phyloP scores from a whole-genome alignment of 2,113 vertebrate genomes.

The Poecile atricapillus region DNA sequence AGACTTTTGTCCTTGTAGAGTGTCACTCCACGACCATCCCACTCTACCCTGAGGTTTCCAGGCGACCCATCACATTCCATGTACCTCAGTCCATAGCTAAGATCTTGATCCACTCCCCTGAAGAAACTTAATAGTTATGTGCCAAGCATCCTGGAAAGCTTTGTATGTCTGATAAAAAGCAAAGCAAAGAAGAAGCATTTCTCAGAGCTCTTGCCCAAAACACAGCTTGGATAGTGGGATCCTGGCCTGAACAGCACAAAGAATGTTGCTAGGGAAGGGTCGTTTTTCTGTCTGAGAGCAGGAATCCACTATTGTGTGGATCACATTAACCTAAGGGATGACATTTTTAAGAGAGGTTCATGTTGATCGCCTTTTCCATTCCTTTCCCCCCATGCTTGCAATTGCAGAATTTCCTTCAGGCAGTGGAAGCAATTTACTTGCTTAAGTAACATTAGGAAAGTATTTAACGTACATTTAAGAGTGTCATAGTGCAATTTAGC shows the following conservation, averaged over 20 bases:
- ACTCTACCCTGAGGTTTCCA: neutral
- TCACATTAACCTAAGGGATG: neutral
- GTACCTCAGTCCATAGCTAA: neutral
- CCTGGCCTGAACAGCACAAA: neutral
- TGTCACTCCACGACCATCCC: neutral
- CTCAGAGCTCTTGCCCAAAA: neutral
- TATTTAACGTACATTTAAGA: slow-evolving; percentile 63
- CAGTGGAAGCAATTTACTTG: slow-evolving; percentile 49
- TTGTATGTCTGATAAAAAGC: neutral
- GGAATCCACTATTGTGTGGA: neutral
- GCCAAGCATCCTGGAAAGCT: neutral
- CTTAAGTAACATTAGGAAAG: slow-evolving; percentile 56
- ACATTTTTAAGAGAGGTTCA: neutral
- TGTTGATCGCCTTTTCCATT: neutral
- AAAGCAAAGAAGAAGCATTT: neutral
- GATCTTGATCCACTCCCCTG: neutral
- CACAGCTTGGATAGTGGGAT: neutral
- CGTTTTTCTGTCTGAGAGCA: neutral
- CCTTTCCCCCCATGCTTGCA: neutral
- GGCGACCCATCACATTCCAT: neutral
- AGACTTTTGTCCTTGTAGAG: neutral
- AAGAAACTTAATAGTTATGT: neutral
- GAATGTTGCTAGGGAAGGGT: neutral
- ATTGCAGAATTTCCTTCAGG: slow-evolving; percentile 33
- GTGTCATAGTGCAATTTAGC: slow-evolving; percentile 60